Evolutionary conservation across 2,888 invertebrate species (phyloP).

Genomic region (Pseudeuparius sepicola): DNA sequence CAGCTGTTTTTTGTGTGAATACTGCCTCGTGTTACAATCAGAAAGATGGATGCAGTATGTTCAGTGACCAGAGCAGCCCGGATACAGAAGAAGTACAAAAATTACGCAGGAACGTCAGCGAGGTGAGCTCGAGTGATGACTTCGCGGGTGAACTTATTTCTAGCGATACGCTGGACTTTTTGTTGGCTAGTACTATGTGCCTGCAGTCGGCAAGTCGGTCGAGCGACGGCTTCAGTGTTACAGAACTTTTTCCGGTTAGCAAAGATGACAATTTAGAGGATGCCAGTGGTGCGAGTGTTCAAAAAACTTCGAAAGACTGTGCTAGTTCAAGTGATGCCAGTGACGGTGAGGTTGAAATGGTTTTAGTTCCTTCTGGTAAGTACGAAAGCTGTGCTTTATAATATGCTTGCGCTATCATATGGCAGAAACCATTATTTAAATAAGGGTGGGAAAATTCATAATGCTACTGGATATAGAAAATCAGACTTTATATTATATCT

Average conservation of each 20-base stretch:
- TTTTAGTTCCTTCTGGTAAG: conserved; percentile 38
- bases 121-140: conserved; percentile 21
- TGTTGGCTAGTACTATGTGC: conserved; percentile 31
- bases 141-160: no score
- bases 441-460: no score
- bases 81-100: conserved; percentile 20
- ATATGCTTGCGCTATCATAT: no score
- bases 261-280: conserved; percentile 5
- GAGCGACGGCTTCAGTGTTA: no score
- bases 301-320: no score
- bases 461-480: no score
- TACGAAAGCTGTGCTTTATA: no score
- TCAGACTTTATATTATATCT: no score
- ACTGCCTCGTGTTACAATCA: conserved; percentile 5
- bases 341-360: conserved; percentile 30
- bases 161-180: conserved; percentile 30
- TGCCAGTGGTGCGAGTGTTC: conserved; percentile 6
- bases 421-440: no score
- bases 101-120: conserved; percentile 18
- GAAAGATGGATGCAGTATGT: conserved; percentile 23
- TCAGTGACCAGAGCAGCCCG: conserved; percentile 14
- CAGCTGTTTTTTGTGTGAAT: no score
- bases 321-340: conserved; percentile 12
- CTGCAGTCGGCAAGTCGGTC: conserved; percentile 31
- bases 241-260: conserved; percentile 25